Evolutionary conservation across 2,113 vertebrate genomes (phyloP).

Genomic region (Tupaia tana): DNA sequence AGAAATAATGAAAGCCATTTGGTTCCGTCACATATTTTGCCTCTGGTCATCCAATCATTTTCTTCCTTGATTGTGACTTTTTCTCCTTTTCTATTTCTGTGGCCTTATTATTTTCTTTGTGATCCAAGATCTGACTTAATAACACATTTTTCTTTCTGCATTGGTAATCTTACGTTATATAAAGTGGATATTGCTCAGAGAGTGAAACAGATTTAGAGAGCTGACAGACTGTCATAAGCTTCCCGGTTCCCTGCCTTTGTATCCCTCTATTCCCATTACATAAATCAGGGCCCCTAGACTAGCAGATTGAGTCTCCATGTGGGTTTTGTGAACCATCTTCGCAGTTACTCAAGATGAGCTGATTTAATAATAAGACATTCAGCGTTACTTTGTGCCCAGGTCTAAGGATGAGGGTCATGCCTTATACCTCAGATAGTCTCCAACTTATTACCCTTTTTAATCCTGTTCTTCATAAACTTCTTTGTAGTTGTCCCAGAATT

Average conservation of each 20-base stretch:
- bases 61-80: neutral
- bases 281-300: neutral
- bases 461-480: neutral
- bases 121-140: slow-evolving; percentile 17
- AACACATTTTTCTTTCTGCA: neutral
- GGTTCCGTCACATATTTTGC: slow-evolving; percentile 22
- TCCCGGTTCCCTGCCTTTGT: neutral
- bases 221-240: neutral
- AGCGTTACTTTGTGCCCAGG: fast-evolving
- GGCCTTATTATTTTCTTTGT: slow-evolving; percentile 39
- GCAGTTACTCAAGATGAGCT: neutral
- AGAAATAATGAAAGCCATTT: slow-evolving; percentile 51
- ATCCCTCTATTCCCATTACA: neutral
- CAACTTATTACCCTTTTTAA: neutral
- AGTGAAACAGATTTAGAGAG: neutral
- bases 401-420: neutral
- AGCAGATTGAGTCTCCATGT: neutral
- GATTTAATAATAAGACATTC: neutral
- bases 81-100: slow-evolving; percentile 11
- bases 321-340: neutral
- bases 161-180: neutral
- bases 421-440: neutral
- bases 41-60: slow-evolving; percentile 2
- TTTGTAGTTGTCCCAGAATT: neutral
- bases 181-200: neutral